Percentiles rank a stretch among this genome's conserved stretches.
These are phyloP conservation scores for Eumaeus atala DNA, from an alignment of 1,140 invertebrate genomes.

Conservation along the genomic window DNA sequence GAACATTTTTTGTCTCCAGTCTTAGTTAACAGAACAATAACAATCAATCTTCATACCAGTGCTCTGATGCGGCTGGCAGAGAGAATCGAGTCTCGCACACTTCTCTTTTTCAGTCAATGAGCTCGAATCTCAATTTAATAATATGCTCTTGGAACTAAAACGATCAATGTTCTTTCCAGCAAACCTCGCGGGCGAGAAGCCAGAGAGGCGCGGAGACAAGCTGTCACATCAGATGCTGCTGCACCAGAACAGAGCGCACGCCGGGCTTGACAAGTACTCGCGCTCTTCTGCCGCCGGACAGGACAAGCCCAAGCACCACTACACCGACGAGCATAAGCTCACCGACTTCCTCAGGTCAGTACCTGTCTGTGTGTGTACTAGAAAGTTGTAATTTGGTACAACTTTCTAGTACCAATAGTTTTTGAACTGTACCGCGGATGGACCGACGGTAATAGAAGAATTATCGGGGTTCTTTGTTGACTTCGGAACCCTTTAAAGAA, in stretches of 20 bases:
- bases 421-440: no score
- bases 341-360: conserved; percentile 73
- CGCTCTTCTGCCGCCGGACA: conserved; percentile 39
- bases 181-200: conserved; percentile 52
- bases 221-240: conserved; percentile 54
- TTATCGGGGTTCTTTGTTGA: background rate
- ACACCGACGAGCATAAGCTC: conserved; percentile 67
- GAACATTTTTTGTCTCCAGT: no score
- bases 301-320: conserved; percentile 61
- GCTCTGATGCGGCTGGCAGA: no score
- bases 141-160: no score
- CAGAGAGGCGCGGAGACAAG: conserved; percentile 57
- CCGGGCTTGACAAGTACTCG: conserved; percentile 55
- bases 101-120: background rate
- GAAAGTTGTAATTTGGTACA: no score
- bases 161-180: conserved; percentile 39
- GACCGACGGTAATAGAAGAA: no score
- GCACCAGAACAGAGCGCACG: conserved; percentile 42
- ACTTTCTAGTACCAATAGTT: no score
- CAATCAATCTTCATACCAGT: no score
- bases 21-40: no score
- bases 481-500: background rate
- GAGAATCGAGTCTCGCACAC: no score
- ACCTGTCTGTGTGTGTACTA: conserved; percentile 12
- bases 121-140: background rate